Conservation (phyloP, 2,113 vertebrate species). For the Hippolais icterina region DNA sequence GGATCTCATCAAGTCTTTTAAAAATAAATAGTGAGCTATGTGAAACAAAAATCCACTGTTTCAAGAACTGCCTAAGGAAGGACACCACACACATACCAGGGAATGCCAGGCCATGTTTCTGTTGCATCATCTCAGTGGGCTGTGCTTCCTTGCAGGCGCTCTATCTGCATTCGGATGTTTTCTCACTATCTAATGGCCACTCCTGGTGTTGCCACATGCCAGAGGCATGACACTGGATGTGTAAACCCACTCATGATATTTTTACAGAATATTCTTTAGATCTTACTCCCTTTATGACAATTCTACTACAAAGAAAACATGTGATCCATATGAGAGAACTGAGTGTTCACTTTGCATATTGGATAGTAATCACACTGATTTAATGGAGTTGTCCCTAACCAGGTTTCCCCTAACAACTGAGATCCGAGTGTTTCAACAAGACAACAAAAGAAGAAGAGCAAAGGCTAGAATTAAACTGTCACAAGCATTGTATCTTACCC, state of each 20-base stretch:
- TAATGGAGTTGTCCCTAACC: background rate
- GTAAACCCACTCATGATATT: background rate
- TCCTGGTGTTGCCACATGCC: background rate
- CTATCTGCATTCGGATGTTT: background rate
- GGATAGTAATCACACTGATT: background rate
- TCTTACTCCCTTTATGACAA: background rate
- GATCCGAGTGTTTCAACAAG: background rate
- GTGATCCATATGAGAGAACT: accelerated
- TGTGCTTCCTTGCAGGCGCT: background rate
- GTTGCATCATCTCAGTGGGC: background rate
- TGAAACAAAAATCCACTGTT: background rate
- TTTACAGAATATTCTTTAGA: background rate
- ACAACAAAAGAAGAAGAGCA: background rate
- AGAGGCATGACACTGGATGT: background rate
- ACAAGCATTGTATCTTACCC: background rate
- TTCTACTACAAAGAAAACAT: background rate
- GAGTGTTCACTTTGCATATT: background rate
- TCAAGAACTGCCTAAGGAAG: background rate
- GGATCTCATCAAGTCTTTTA: background rate
- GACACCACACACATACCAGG: background rate
- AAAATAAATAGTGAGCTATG: background rate
- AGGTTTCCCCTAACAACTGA: background rate
- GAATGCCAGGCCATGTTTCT: background rate
- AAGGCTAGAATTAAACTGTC: background rate
- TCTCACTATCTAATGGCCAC: background rate